Base-by-base conservation (phyloP, 2,113 vertebrate species). In the Spilogale gracilis region DNA sequence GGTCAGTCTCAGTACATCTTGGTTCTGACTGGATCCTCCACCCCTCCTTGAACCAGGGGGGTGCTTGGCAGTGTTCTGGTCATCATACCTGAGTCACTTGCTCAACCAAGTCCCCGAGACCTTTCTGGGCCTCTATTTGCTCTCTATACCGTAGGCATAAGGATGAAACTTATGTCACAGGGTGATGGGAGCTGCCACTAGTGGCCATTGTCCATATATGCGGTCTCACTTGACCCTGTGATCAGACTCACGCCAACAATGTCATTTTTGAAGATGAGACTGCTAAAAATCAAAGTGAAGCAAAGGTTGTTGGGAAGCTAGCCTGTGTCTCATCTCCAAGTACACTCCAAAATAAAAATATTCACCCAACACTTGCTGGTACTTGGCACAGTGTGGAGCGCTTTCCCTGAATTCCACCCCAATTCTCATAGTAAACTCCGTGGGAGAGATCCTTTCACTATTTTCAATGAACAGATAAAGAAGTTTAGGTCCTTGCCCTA, bases 391-490 rank as follows among this genome's bases (percentile, higher is more conserved):
- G 4, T 65, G 71, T 38, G 43, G 63, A 92, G 25, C 16, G 30
- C 12, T 89, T 81, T 25, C 38, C n/a, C 60, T 38, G 54, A 14
- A 60, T 87, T 81, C 65, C 56, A 16, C 65, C 63, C 43, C 48
- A 25, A 89, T 56, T 48, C 17, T 21, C 45, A 30, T 4, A 52
- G 67, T 20, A 54, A 54, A 65, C 71, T 95, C 76, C 30, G 12
- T 27, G 54, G 54, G n/a, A 94, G 21, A 89, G 50, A 54, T 23
- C 11, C 25, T 91, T 88, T 65, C 23, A 60, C n/a, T 58, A 9
- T 80, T 81, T 85, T 88, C 50, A 67, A 18, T 95, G 38, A 89
- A 79, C 43, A 86, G 65, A 23, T 79, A n/a, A 95, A 50, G 32
- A 86, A 79, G 12, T 52, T 67, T 23, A 84, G 63, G 27, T 88